These are phyloP conservation scores for Pogonocichla stellata DNA, from an alignment of 2,113 vertebrate species.

Conservation along the genomic window DNA sequence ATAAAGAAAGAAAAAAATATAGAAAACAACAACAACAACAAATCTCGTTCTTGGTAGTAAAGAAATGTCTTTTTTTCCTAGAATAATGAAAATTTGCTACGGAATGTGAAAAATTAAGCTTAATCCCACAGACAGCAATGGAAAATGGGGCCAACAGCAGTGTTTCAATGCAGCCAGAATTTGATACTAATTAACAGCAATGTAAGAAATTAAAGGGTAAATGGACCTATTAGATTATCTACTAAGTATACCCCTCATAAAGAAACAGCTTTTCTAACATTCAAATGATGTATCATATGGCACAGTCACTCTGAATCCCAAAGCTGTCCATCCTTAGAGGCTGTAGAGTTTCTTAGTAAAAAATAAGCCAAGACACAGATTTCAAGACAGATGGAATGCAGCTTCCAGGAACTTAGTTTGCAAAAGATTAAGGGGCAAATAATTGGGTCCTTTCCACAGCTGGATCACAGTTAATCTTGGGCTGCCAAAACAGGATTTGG, in stretches of 20 bases:
- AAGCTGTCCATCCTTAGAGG: conserved; percentile 30
- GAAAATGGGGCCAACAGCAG: neutral
- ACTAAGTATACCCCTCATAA: neutral
- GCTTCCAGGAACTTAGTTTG: conserved; percentile 22
- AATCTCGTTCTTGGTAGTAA: fast-evolving
- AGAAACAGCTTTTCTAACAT: conserved; percentile 31
- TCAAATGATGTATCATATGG: conserved; percentile 42
- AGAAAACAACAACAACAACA: neutral
- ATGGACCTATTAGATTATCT: conserved; percentile 21
- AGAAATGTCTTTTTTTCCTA: neutral
- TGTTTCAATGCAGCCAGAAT: neutral
- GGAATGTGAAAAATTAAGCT: neutral
- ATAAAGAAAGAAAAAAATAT: neutral
- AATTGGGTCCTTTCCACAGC: conserved; percentile 40
- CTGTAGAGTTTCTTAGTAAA: neutral
- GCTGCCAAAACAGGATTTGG: conserved; percentile 34
- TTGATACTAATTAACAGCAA: conserved; percentile 20
- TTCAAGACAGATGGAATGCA: conserved; percentile 43
- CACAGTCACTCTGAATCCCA: conserved; percentile 34
- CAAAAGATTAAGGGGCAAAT: conserved; percentile 44
- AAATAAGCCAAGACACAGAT: conserved; percentile 50
- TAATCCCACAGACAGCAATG: neutral
- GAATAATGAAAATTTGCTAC: neutral
- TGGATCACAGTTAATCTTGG: conserved; percentile 31
- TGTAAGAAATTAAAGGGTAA: conserved; percentile 30